These are phyloP conservation scores for Neodiprion virginianus DNA, from an alignment of 1,140 invertebrate species.

Conservation along the genomic window DNA sequence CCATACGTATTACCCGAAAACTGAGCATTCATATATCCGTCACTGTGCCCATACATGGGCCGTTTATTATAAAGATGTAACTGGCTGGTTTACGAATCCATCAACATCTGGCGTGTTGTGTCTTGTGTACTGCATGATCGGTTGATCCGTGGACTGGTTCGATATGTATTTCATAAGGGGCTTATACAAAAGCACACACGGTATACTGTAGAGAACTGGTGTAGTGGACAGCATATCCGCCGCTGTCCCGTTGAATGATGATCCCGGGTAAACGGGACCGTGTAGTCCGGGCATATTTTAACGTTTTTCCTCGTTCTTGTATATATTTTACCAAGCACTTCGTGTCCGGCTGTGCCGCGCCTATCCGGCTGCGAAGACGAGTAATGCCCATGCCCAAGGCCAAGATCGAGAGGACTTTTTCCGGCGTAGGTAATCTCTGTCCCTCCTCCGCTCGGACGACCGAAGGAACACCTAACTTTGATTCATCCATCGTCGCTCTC, in stretches of 20 bases:
- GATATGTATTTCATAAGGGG: no score
- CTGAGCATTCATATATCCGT: no score
- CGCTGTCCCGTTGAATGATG: background rate
- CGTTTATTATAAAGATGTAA: no score
- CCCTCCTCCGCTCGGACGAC: background rate
- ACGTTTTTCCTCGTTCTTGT: background rate
- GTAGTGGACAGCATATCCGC: background rate
- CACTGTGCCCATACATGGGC: no score
- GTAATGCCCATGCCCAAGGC: background rate
- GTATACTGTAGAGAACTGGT: no score
- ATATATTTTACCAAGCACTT: background rate
- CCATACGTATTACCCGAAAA: no score
- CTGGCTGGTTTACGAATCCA: no score
- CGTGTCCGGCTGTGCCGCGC: background rate
- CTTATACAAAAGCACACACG: no score
- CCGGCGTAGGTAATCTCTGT: background rate
- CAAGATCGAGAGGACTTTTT: background rate
- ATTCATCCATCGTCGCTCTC: background rate
- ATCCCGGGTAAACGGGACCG: background rate
- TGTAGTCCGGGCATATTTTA: background rate
- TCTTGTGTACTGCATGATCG: no score
- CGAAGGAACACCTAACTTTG: background rate
- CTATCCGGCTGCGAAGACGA: background rate
- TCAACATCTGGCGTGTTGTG: no score
- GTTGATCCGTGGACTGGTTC: no score